Conservation (phyloP, 2,888 invertebrate genomes). For the Synergus gifuensis region DNA sequence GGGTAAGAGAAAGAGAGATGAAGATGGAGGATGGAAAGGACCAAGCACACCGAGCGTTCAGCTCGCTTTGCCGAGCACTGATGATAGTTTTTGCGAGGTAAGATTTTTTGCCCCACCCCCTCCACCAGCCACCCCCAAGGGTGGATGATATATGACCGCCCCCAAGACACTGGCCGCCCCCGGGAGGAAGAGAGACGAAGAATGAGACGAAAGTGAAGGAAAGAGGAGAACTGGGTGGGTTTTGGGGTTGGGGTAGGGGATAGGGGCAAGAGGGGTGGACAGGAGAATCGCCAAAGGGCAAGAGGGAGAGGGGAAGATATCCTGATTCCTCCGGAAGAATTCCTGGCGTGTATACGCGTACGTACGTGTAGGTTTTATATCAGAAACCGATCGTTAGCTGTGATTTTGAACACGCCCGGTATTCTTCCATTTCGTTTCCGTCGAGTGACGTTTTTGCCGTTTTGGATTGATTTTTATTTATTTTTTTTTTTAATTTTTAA, state of each 20-base stretch:
- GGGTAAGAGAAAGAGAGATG: slow-evolving; percentile 44
- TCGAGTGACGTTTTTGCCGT: not conserved
- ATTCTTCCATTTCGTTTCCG: slow-evolving; percentile 31
- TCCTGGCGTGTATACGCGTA: slow-evolving; percentile 61
- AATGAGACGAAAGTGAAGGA: slow-evolving; percentile 51
- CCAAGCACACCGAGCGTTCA: slow-evolving; percentile 69
- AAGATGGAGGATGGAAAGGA: slow-evolving; percentile 57
- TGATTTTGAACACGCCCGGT: slow-evolving; percentile 56
- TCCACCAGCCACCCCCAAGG: slow-evolving; percentile 61
- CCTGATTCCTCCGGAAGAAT: slow-evolving; percentile 71
- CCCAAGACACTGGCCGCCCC: slow-evolving; percentile 76
- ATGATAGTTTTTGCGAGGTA: slow-evolving; percentile 76
- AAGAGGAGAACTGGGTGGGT: slow-evolving; percentile 48
- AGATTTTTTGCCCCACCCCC: slow-evolving; percentile 63
- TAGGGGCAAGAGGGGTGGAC: slow-evolving; percentile 24
- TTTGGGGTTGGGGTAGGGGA: slow-evolving; percentile 54
- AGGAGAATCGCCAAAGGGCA: slow-evolving; percentile 45
- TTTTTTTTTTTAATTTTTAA: not conserved
- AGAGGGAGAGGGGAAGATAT: slow-evolving; percentile 61
- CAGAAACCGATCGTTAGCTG: slow-evolving; percentile 57
- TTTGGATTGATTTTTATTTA: not conserved
- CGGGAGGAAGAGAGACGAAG: slow-evolving; percentile 61
- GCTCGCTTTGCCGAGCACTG: slow-evolving; percentile 76
- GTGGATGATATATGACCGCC: slow-evolving; percentile 77
- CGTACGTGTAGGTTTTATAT: slow-evolving; percentile 58